Evolutionary conservation across 1,140 invertebrate genomes (phyloP), one percentile per base, ranked within the genome.

Genomic region (Chlorops oryzae): DNA sequence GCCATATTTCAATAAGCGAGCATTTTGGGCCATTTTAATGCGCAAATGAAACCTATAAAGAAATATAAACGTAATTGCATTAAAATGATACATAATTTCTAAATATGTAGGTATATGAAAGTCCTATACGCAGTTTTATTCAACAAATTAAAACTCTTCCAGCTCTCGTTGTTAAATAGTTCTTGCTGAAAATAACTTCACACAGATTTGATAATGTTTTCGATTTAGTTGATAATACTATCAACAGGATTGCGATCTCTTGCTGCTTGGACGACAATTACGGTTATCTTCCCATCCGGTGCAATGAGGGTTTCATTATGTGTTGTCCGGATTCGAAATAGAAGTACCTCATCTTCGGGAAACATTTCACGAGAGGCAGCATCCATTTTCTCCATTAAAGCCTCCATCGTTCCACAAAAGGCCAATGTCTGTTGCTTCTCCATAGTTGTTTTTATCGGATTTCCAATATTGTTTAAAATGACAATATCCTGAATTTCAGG

Each of bases 241-340:
- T n/a, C n/a, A n/a, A n/a, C n/a, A n/a, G n/a, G n/a, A n/a, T n/a
- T 52, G 18, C 25, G 17, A 46, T 70, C 67, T 10, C 22, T 25
- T 2, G 62, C 57, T 47, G 59, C 64, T 47, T 70, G 67, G 0
- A 67, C 52, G 10, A 70, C 67, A 20, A 70, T 25, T 10, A 70
- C 47, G 2, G 66, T 67, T n/a, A 70, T 64, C 43, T 70, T 70
- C 13, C 25, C 59, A 61, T 70, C 67, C 5, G 67, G 64, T 2
- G 61, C 52, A 5, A 70, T 65, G 2, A 70, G 51, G 0, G 65
- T 59, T 20, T 70, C 67, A 22, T 70, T 56, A 2, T 45, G 22
- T 39, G 40, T 70, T 20, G 67, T 70, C 6, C 67, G 64, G 0
- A 70, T 55, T 4, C 67, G 57, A n/a, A 70, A 18, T 37, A 65